Conservation (phyloP, 2,113 vertebrate genomes). For the Centropus unirufus region DNA sequence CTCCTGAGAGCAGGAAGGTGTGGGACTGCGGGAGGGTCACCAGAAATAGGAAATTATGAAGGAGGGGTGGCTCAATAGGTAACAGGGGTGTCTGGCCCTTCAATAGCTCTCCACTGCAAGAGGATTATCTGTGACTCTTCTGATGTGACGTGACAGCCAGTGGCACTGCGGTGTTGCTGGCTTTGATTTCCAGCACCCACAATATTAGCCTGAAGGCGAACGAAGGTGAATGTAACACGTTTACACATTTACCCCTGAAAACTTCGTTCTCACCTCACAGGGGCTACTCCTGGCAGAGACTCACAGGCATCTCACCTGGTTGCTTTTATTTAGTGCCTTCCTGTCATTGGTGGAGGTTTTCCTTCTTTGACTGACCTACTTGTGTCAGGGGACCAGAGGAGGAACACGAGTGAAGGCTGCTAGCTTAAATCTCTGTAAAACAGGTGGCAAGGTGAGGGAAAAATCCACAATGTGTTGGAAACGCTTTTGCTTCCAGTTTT, state of each 20-base stretch:
- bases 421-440: neutral
- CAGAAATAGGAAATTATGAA: neutral
- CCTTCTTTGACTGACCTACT: neutral
- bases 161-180: neutral
- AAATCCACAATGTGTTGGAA: neutral
- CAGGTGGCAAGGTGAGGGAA: neutral
- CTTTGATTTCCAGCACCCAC: neutral
- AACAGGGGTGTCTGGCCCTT: neutral
- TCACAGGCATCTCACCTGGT: neutral
- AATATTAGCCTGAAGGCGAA: neutral
- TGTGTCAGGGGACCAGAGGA: neutral
- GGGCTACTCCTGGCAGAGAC: neutral
- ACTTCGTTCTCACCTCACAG: neutral
- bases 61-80: neutral
- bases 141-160: neutral
- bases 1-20: neutral
- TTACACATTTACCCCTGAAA: neutral
- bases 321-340: neutral
- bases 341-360: neutral
- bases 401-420: neutral
- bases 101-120: neutral
- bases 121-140: slow-evolving; percentile 6
- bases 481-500: neutral
- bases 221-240: neutral
- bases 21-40: neutral